These are phyloP conservation scores for Cydia strobilella DNA, from an alignment of 1,140 invertebrate genomes.

Conservation along the genomic window DNA sequence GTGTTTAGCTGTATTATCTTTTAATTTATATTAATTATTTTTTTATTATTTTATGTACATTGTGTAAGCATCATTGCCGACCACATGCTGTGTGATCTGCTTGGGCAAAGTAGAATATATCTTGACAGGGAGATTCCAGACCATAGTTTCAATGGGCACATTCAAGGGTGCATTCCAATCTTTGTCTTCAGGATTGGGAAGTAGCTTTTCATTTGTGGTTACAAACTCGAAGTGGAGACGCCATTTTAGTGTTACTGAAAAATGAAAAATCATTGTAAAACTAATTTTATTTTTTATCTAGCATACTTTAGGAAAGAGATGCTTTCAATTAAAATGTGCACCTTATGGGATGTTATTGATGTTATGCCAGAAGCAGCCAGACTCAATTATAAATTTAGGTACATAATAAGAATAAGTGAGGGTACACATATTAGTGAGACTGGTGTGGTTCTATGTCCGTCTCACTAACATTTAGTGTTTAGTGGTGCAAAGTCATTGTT, in stretches of 20 bases:
- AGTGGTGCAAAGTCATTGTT: neutral
- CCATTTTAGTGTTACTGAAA: conserved; percentile 92
- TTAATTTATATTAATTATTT: neutral
- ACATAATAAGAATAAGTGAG: too few species aligned
- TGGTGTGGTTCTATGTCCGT: neutral
- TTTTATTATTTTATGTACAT: conserved; percentile 66
- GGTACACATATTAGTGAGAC: too few species aligned
- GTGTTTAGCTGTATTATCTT: neutral
- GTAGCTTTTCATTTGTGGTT: conserved; percentile 83
- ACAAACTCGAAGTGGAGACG: conserved; percentile 98
- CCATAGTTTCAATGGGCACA: conserved; percentile 97
- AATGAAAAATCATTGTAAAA: conserved; percentile 49
- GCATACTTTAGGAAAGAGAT: too few species aligned
- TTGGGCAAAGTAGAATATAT: conserved; percentile 94
- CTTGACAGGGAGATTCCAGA: conserved; percentile 97
- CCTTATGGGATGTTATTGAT: too few species aligned
- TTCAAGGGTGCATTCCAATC: conserved; percentile 92
- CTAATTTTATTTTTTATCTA: neutral
- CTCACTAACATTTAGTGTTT: neutral
- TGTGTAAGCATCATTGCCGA: conserved; percentile 74
- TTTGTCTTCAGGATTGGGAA: conserved; percentile 72
- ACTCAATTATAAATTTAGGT: too few species aligned
- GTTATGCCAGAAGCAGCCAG: too few species aligned
- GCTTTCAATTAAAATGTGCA: too few species aligned
- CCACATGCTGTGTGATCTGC: conserved; percentile 84